Evolutionary conservation across 1,140 invertebrate genomes (phyloP).

Genomic region (Zophobas atratus): DNA sequence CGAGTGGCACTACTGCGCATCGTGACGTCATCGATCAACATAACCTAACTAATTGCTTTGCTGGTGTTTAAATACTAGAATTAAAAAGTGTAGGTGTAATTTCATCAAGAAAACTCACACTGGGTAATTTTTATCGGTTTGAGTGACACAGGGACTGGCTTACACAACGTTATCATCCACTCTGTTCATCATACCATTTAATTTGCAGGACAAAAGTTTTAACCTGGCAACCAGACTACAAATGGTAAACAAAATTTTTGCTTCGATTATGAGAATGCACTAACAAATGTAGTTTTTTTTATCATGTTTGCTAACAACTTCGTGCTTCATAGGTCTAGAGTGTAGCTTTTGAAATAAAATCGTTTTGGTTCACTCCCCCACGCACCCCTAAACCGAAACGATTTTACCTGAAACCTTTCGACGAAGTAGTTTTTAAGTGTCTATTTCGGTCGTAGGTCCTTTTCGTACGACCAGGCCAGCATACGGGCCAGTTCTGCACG

Average conservation of each 20-base stretch:
- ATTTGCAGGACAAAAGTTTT: constrained; percentile 88
- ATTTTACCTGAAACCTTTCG: no score
- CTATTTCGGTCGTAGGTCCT: constrained; percentile 75
- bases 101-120: no score
- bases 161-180: background rate
- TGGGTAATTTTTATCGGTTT: no score
- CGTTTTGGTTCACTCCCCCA: background rate
- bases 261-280: constrained; percentile 41
- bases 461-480: constrained; percentile 80
- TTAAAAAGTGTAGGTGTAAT: no score
- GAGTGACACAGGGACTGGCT: no score
- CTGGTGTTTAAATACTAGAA: no score
- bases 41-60: no score
- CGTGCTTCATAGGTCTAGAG: constrained; percentile 19
- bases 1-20: no score
- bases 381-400: no score
- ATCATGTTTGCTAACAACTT: constrained; percentile 12
- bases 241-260: constrained; percentile 75
- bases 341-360: background rate
- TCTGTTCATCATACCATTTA: constrained; percentile 47
- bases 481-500: constrained; percentile 72
- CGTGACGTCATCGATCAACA: no score
- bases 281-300: constrained; percentile 33
- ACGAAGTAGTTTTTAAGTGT: no score
- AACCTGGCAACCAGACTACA: constrained; percentile 86